Base-by-base conservation (phyloP, 2,797 vertebrate genomes). In the Pterois miles region DNA sequence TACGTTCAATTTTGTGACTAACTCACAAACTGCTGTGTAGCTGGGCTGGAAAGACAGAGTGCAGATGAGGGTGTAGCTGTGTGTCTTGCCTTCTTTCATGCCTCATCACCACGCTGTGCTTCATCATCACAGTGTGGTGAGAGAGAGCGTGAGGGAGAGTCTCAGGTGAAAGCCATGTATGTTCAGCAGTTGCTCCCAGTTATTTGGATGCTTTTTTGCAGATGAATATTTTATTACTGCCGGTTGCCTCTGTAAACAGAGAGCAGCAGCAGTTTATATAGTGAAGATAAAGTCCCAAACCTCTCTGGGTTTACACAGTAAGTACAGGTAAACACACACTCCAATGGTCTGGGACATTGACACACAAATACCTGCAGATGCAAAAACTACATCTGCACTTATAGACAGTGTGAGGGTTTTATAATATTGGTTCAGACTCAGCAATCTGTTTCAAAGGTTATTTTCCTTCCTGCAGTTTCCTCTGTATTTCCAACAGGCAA, bases 221-320 rank as follows among this genome's bases (percentile, higher is more conserved):
- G 56, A 93, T 95, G 78, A 94, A 96, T 95, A 94, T 96, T 95
- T 94, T 60, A 96, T 93, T 65, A 73, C 52, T 78, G 75, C 87
- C 88, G 91, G 92, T 91, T 93, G 92, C 91, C 87, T 91, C 84
- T 64, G 92, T 93, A 94, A 95, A 95, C 90, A 93, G 78, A 89
- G 81, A 70, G 85, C 82, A 77, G 85, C 84, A 84, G 88, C 89
- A 79, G 82, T 91, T 90, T 84, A 88, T 76, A 74, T 74, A 89
- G 81, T 64, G 81, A 72, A 80, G 81, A 89, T 72, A 69, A 64
- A 33, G 77, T 87, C 86, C 80, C 77, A 69, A 46, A 66, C 80
- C 81, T 72, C 78, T 64, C 54, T 31, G n/a, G 74, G 40, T 85
- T 83, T 80, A 83, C 74, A 76, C 82, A 84, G 73, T 74, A 69